Evolutionary conservation across 2,888 invertebrate genomes (phyloP), one percentile per base, ranked within the genome.

Genomic region (Lamellibrachia columna): DNA sequence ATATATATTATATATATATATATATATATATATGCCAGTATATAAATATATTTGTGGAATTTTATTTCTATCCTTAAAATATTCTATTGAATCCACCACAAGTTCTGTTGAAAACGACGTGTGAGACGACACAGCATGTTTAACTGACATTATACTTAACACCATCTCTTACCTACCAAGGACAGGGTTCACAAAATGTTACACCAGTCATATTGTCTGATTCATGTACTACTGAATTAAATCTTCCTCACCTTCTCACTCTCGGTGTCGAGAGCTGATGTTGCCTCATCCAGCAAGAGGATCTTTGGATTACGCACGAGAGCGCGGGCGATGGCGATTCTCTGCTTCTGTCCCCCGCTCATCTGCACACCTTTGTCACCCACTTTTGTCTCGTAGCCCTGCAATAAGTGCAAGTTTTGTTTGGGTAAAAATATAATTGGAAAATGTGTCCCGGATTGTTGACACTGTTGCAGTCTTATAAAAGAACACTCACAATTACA

Each of bases 301-400:
- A 97, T 95, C 53, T 95, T 95, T 7, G 97, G 97, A 91, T 97
- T 95, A 53, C 97, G 94, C 15, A 97, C 95, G 55, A 97, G 94
- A 0, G 97, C 97, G 58, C 97, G 94, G 4, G 97, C 97, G 53
- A 97, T 96, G 40, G 97, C 97, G 58, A 97, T 96, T 91, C 97
- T 94, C 94, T 97, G 97, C 94, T 97, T 97, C 94, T 97, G 97
- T 8, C 97, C 97, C 90, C 97, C 97, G 93, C 96, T 96, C 53
- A 97, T 93, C 94, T 96, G 96, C 28, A 95, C 95, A 11, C 97
- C 97, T 92, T 96, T 95, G 90, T 95, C 95, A n/a, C 96, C 96
- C 58, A 95, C 95, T 92, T 94, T 94, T 52, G 96, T 96, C 7
- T 95, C 95, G 94, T 95, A 96, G 15, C 95, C 95, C 95, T 95